phyloP scores from a whole-genome alignment of 2,888 invertebrate species.

The Tetragonisca angustula region DNA sequence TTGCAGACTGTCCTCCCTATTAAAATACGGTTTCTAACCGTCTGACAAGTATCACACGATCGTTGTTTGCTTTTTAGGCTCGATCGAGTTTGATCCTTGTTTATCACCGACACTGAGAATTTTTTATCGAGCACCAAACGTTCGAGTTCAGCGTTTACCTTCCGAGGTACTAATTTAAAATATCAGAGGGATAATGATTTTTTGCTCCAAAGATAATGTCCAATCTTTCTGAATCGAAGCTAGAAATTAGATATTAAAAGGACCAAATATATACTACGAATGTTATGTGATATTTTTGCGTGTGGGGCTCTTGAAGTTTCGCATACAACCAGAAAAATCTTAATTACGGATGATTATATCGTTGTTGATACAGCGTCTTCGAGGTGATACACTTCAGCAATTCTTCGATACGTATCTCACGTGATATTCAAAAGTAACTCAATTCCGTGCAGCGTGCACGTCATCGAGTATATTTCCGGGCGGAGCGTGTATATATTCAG shows the following conservation, averaged over 20 bases:
- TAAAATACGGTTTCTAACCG: background rate
- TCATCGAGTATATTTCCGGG: slow-evolving; percentile 1
- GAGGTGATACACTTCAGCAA: too few species aligned
- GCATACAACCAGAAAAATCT: too few species aligned
- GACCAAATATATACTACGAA: too few species aligned
- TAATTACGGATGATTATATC: too few species aligned
- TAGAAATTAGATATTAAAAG: background rate
- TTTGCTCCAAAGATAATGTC: too few species aligned
- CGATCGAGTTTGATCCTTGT: background rate
- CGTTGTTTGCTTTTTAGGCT: background rate
- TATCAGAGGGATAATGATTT: background rate
- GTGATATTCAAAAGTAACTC: background rate
- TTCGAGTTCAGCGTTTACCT: background rate
- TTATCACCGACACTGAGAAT: background rate
- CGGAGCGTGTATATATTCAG: slow-evolving; percentile 17
- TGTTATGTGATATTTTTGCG: too few species aligned
- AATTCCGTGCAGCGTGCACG: background rate
- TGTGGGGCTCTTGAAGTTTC: too few species aligned
- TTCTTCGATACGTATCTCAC: too few species aligned
- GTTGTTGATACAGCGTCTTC: too few species aligned
- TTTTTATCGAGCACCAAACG: background rate
- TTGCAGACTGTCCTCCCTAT: background rate
- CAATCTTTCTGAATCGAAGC: background rate
- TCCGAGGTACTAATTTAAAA: too few species aligned
- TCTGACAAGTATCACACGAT: slow-evolving; percentile 1